phyloP scores from a whole-genome alignment of 2,888 invertebrate species.

The Falcaria lacertinaria region DNA sequence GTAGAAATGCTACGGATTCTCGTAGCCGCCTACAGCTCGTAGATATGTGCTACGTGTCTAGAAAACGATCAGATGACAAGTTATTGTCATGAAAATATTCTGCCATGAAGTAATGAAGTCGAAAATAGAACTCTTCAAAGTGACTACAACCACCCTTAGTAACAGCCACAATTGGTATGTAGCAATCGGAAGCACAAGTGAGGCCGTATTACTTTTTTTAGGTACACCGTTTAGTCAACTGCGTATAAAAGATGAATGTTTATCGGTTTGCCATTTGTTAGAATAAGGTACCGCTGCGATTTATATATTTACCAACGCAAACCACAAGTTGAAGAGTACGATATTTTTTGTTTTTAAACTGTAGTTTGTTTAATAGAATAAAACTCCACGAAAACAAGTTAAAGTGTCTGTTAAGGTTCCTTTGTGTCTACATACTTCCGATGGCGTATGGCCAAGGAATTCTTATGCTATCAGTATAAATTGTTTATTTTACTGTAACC shows the following conservation, averaged over 20 bases:
- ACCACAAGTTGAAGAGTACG: conserved; percentile 5
- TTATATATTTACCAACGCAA: conserved; percentile 32
- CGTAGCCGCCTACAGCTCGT: background rate
- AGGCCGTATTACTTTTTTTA: conserved; percentile 50
- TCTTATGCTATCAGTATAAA: conserved; percentile 3
- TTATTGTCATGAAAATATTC: no score
- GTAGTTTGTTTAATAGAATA: background rate
- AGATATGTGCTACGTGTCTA: background rate
- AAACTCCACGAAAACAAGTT: background rate
- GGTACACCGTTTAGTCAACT: conserved; percentile 56
- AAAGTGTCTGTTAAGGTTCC: background rate
- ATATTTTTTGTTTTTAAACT: background rate
- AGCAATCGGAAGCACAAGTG: conserved; percentile 49
- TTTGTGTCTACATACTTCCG: conserved; percentile 14
- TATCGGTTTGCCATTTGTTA: conserved; percentile 50
- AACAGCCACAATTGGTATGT: conserved; percentile 19
- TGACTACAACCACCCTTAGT: no score
- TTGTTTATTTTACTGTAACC: background rate
- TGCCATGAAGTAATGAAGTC: no score
- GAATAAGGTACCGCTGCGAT: conserved; percentile 37
- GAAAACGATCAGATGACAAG: no score
- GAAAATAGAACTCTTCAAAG: no score
- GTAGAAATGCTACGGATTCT: background rate
- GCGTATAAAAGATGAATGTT: conserved; percentile 60
- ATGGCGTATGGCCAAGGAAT: conserved; percentile 21